phyloP scores from a whole-genome alignment of 2,113 vertebrate species.

The Chroicocephalus ridibundus region DNA sequence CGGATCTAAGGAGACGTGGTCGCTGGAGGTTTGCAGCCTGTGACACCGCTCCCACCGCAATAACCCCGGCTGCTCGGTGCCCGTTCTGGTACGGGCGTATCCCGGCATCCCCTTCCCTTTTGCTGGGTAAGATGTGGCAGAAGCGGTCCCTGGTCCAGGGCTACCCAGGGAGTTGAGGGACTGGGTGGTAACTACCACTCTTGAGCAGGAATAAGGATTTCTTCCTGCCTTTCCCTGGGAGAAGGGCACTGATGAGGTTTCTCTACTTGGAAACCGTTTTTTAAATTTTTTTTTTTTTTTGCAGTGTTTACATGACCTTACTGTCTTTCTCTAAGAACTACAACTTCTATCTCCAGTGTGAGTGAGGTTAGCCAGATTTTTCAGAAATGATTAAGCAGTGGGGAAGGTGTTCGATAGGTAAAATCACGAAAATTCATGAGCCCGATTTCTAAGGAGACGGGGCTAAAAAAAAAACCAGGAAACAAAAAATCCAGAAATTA shows the following conservation, averaged over 20 bases:
- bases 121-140: not conserved
- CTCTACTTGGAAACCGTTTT: not conserved
- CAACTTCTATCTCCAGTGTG: not conserved
- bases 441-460: not conserved
- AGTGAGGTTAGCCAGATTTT: not conserved
- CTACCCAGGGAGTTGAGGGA: not conserved
- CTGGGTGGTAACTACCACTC: not conserved
- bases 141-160: not conserved
- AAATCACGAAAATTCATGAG: not conserved
- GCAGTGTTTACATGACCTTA: not conserved
- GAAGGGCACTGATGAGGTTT: not conserved
- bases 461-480: not conserved
- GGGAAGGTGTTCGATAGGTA: not conserved
- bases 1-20: not conserved
- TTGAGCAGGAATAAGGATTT: not conserved
- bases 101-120: not conserved
- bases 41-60: not conserved
- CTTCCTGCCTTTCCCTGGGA: not conserved
- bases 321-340: not conserved
- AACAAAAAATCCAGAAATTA: not conserved
- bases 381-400: not conserved
- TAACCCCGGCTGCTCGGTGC: not conserved
- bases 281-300: not conserved
- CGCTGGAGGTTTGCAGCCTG: not conserved
- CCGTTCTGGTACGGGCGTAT: accelerated